Base-by-base conservation (phyloP, 2,888 invertebrate species). In the Drosophila recens region DNA sequence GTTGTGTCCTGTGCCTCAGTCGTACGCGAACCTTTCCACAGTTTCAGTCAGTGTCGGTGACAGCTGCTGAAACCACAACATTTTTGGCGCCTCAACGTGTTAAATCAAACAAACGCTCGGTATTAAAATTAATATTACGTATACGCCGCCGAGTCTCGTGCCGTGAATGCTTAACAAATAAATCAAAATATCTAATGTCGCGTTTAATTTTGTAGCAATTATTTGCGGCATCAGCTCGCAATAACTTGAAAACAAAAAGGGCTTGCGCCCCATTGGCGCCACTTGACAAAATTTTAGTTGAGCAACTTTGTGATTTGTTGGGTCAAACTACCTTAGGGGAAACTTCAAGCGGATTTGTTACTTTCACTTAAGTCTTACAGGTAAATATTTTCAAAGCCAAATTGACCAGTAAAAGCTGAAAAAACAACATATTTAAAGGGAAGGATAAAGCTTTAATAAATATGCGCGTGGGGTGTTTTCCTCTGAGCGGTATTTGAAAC, bases 1-100 rank as follows among this genome's bases (percentile, higher is more conserved):
- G 69, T 66, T 69, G 75, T 48, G 57, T 89, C 78, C 75, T 80
- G 64, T 52, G 69, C 59, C 56, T 89, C 87, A 89, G 89, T 89
- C 84, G 77, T 66, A 77, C 73, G 72, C 89, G 81, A 87, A 72
- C 80, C 79, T 69, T 75, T 64, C 59, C 66, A 40, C 85, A 82
- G 85, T 61, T n/a, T 30, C 13, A 49, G 58, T 45, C 23, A 6
- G 52, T 70, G 48, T 56, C 45, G 8, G 38, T 48, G 15, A 11
- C 51, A 70, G 57, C 8, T 10, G 40, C 36, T n/a, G n/a, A 10
- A 10, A 13, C 17, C 9, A 8, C 13, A 17, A 20, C 42, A 23
- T 42, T 57, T 52, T 71, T 62, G 71, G 63, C 72, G 76, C 76
- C 56, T 36, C 45, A 8, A 34, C 45, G 40, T 15, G 34, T 45